These are phyloP conservation scores for Heteropelma amictum DNA, from an alignment of 2,888 invertebrate genomes.

Conservation along the genomic window DNA sequence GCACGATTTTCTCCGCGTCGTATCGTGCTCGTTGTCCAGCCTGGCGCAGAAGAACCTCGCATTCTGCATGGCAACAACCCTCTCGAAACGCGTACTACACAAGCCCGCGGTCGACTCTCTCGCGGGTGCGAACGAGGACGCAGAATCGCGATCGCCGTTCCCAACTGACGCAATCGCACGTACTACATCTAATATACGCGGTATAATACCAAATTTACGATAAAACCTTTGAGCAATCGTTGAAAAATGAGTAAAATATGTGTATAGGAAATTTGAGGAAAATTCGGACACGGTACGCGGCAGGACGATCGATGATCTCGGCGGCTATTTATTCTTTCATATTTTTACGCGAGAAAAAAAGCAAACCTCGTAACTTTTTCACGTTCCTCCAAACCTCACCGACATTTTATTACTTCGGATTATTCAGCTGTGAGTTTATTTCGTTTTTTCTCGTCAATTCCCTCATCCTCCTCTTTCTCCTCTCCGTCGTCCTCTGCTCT, in stretches of 20 bases:
- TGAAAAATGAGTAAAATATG: too few species aligned
- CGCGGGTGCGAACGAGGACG: conserved; percentile 17
- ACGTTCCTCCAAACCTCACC: too few species aligned
- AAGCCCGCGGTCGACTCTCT: neutral
- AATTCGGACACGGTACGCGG: too few species aligned
- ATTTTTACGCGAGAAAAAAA: too few species aligned
- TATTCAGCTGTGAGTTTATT: neutral
- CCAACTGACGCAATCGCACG: neutral
- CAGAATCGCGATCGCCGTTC: neutral
- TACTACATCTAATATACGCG: too few species aligned
- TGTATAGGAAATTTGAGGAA: too few species aligned
- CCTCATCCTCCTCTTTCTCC: conserved; percentile 16
- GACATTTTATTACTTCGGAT: neutral
- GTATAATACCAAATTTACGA: too few species aligned
- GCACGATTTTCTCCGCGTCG: conserved; percentile 57
- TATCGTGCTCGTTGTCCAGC: conserved; percentile 16
- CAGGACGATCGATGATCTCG: too few species aligned
- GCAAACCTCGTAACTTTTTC: too few species aligned
- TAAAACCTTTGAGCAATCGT: too few species aligned
- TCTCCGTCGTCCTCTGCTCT: conserved; percentile 27
- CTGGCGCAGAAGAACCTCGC: conserved; percentile 46
- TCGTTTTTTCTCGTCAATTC: conserved; percentile 16
- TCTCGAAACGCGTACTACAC: conserved; percentile 41
- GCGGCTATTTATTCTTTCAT: too few species aligned
- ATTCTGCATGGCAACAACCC: conserved; percentile 68